A percentile compares a stretch with the other conserved stretches of the same genome.
These are phyloP conservation scores for Iguana delicatissima DNA, from an alignment of 2,797 vertebrate genomes.

Conservation along the genomic window DNA sequence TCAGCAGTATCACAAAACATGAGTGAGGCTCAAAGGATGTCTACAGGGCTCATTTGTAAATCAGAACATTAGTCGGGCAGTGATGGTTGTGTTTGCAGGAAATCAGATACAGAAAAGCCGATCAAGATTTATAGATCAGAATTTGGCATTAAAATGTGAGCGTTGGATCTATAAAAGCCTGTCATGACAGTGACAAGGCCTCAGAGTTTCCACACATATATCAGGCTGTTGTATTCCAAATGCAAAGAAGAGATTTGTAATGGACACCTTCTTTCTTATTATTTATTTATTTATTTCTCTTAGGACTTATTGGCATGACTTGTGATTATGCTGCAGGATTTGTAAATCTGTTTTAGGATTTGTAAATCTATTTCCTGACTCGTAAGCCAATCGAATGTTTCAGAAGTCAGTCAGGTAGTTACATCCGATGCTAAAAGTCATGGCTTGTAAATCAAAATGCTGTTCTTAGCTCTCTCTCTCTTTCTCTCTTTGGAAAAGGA, in stretches of 20 bases:
- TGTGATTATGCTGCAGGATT: conserved; percentile 59
- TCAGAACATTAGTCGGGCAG: neutral
- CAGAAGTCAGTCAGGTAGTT: conserved; percentile 66
- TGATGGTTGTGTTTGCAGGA: too few relatives aligned
- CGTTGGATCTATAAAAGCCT: conserved; percentile 24
- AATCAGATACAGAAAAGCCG: conserved; percentile 20
- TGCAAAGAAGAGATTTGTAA: conserved; percentile 53
- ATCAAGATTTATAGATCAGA: conserved; percentile 8
- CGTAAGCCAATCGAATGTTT: conserved; percentile 65
- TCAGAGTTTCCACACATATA: conserved; percentile 9
- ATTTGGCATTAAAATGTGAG: conserved; percentile 31
- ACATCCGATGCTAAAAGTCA: conserved; percentile 66
- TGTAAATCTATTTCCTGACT: conserved; percentile 68
- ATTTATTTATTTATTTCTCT: conserved; percentile 28
- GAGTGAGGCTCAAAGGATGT: neutral
- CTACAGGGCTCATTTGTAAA: conserved; percentile 27
- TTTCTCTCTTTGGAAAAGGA: conserved; percentile 43
- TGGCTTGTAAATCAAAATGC: conserved; percentile 68
- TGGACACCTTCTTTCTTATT: neutral
- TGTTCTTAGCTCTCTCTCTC: conserved; percentile 40
- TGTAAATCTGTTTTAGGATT: conserved; percentile 68
- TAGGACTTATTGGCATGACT: conserved; percentile 47
- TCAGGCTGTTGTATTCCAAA: conserved; percentile 46
- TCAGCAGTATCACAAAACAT: neutral
- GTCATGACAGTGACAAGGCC: conserved; percentile 7